Evolutionary conservation across 2,113 vertebrate species (phyloP).

Genomic region (Siniperca chuatsi): DNA sequence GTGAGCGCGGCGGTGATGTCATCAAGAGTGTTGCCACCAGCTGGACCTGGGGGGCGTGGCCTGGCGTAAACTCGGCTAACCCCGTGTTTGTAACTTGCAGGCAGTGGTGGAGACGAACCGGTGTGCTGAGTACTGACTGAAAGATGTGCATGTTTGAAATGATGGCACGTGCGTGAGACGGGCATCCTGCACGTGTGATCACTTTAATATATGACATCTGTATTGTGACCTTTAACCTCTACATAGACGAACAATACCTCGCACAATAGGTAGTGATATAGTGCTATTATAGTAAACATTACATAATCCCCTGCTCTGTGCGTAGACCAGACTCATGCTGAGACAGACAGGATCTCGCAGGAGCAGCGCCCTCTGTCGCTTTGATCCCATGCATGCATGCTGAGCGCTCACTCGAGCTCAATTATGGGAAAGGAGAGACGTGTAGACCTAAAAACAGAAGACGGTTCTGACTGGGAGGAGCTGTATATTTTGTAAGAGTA

Average conservation of each 20-base stretch:
- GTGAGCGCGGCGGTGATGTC: conserved; percentile 81
- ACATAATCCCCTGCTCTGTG: conserved; percentile 76
- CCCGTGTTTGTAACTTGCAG: conserved; percentile 77
- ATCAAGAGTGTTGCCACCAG: conserved; percentile 90
- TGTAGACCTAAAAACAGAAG: conserved; percentile 32
- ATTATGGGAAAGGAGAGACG: neutral
- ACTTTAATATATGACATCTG: neutral
- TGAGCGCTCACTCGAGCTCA: conserved; percentile 2
- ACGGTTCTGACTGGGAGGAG: conserved; percentile 26
- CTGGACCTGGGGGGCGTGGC: conserved; percentile 86
- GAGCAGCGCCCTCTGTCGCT: conserved; percentile 74
- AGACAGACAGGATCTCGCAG: conserved; percentile 41
- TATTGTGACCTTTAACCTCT: conserved; percentile 22
- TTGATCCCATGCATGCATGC: neutral
- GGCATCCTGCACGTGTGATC: neutral
- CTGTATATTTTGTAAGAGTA: conserved; percentile 18
- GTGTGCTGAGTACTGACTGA: conserved; percentile 8
- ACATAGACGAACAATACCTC: neutral
- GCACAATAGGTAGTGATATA: conserved; percentile 19
- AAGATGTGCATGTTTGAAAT: conserved; percentile 27
- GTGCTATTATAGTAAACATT: conserved; percentile 73
- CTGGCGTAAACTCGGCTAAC: conserved; percentile 84
- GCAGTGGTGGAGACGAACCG: conserved; percentile 38
- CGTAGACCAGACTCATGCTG: conserved; percentile 60
- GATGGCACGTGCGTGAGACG: conserved; percentile 13